Evolutionary conservation across 2,797 vertebrate genomes (phyloP).

Genomic region (Strix occidentalis): DNA sequence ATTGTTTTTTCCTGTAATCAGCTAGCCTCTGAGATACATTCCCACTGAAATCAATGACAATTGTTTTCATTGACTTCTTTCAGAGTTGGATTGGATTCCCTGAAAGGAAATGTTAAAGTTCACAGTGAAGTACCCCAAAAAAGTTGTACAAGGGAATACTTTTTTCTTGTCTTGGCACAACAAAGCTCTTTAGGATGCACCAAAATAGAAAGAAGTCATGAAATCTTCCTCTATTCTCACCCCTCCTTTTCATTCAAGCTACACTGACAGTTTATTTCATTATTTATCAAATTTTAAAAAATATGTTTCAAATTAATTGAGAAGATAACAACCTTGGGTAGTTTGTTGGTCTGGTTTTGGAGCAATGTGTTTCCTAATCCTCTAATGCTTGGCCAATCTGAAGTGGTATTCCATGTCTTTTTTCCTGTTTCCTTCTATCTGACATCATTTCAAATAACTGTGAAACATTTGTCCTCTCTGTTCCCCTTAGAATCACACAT

Average conservation of each 20-base stretch:
- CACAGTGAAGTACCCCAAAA: neutral
- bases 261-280: neutral
- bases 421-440: neutral
- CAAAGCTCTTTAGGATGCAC: neutral
- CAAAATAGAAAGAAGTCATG: neutral
- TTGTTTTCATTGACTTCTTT: constrained; percentile 38
- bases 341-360: neutral
- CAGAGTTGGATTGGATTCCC: neutral
- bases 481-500: neutral
- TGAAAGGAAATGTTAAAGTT: constrained; percentile 12
- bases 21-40: neutral
- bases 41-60: constrained; percentile 25
- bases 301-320: neutral
- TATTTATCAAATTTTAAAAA: neutral
- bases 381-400: neutral
- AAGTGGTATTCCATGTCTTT: neutral
- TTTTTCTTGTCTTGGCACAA: neutral
- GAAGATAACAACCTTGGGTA: neutral
- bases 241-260: neutral
- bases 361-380: neutral
- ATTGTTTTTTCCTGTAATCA: constrained; percentile 26
- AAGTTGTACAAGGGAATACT: neutral
- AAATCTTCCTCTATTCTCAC: neutral
- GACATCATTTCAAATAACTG: neutral
- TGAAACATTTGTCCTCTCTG: neutral